Evolutionary conservation across 2,888 invertebrate species (phyloP).

Genomic region (Dicyrtoma fusca): DNA sequence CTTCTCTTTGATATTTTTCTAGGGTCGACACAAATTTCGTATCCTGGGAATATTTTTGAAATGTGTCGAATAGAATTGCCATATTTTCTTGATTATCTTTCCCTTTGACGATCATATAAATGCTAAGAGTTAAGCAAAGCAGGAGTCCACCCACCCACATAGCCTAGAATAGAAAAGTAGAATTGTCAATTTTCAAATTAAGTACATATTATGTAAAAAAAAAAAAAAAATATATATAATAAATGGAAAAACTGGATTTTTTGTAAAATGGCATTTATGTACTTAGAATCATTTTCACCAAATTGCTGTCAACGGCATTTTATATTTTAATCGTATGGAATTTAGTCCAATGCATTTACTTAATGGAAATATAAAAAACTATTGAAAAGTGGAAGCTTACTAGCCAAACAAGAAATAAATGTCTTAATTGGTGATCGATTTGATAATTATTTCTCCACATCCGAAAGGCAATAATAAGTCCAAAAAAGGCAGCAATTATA

Average conservation of each 20-base stretch:
- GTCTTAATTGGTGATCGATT: slow-evolving; percentile 47
- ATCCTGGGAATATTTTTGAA: slow-evolving; percentile 45
- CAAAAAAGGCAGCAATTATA: slow-evolving; percentile 27
- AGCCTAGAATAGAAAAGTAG: slow-evolving; percentile 28
- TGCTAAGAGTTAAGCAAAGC: slow-evolving; percentile 23
- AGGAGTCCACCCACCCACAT: slow-evolving; percentile 28
- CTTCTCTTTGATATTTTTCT: slow-evolving; percentile 53
- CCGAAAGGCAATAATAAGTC: slow-evolving; percentile 39
- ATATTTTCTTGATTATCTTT: slow-evolving; percentile 51
- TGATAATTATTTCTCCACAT: slow-evolving; percentile 53
- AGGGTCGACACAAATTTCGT: slow-evolving; percentile 45
- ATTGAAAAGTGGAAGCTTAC: no score
- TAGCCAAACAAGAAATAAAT: slow-evolving; percentile 42
- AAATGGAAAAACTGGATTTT: slow-evolving; percentile 1
- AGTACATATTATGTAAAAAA: neutral
- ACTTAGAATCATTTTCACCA: no score
- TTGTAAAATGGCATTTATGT: no score
- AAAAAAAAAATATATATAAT: neutral
- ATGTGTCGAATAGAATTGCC: slow-evolving; percentile 46
- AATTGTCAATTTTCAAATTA: neutral
- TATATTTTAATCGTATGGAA: no score
- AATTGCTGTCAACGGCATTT: neutral
- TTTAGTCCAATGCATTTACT: no score
- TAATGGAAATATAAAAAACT: no score
- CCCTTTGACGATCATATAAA: slow-evolving; percentile 42